Evolutionary conservation across 2,888 invertebrate genomes (phyloP).

Genomic region (Teleiodes luculella): DNA sequence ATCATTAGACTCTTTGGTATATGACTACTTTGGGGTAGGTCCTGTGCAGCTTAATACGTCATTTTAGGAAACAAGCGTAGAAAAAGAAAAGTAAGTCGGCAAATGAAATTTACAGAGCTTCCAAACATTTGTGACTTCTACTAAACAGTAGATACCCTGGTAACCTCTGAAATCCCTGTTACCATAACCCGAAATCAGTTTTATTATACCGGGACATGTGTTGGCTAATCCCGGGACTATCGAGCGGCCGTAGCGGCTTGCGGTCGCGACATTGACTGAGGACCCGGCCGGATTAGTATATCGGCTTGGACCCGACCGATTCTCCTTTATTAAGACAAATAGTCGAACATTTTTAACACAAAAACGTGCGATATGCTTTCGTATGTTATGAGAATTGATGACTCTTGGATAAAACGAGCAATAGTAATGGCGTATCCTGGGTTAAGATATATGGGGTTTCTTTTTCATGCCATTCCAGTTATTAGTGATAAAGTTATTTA

Average conservation of each 20-base stretch:
- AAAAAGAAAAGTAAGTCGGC: too few species aligned
- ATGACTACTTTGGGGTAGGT: too few species aligned
- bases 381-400: conserved; percentile 15
- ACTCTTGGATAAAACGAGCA: conserved; percentile 4
- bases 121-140: too few species aligned
- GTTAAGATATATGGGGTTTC: not conserved
- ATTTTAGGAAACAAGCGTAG: too few species aligned
- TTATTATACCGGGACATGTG: conserved; percentile 45
- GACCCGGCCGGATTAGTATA: conserved; percentile 47
- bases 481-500: too few species aligned
- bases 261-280: conserved; percentile 53
- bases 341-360: conserved; percentile 55
- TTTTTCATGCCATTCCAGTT: too few species aligned
- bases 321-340: conserved; percentile 59
- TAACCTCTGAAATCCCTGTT: too few species aligned
- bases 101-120: too few species aligned
- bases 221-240: conserved; percentile 46
- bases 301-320: conserved; percentile 43
- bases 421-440: conserved; percentile 1
- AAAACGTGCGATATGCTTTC: conserved; percentile 34
- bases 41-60: too few species aligned
- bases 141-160: too few species aligned
- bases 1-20: too few species aligned
- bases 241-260: conserved; percentile 32
- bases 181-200: conserved; percentile 3